Conservation (phyloP, 2,113 vertebrate genomes). For the Cyanoramphus novaezelandiae region DNA sequence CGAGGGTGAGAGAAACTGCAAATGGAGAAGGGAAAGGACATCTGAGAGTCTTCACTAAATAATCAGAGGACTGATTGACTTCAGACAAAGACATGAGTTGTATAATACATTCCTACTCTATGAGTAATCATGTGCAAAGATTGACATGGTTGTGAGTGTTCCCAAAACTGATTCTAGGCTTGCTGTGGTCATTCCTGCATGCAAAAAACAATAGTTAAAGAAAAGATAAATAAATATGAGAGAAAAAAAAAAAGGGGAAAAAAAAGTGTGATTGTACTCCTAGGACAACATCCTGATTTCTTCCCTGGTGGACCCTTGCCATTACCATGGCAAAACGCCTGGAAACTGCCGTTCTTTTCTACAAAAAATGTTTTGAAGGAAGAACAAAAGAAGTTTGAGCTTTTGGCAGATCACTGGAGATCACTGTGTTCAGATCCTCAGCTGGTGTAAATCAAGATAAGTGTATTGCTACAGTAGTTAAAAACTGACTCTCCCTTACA, state of each 20-base stretch:
- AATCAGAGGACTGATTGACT: background rate
- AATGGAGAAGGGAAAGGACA: slow-evolving; percentile 12
- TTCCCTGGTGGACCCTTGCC: slow-evolving; percentile 44
- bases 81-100: slow-evolving; percentile 36
- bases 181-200: background rate
- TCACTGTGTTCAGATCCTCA: slow-evolving; percentile 34
- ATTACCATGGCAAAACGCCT: slow-evolving; percentile 61
- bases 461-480: slow-evolving; percentile 46
- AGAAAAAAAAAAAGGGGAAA: background rate
- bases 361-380: slow-evolving; percentile 55
- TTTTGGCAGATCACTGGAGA: slow-evolving; percentile 52
- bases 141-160: slow-evolving; percentile 27
- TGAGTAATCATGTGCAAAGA: slow-evolving; percentile 50
- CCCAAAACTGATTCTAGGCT: background rate
- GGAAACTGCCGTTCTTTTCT: slow-evolving; percentile 50
- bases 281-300: slow-evolving; percentile 47
- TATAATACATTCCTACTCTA: slow-evolving; percentile 33
- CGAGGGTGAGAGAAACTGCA: slow-evolving; percentile 1
- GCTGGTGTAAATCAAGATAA: slow-evolving; percentile 58
- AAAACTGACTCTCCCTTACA: slow-evolving; percentile 22
- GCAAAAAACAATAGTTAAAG: background rate
- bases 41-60: slow-evolving; percentile 30
- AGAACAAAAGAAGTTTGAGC: slow-evolving; percentile 61
- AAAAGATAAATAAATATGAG: rapidly evolving
- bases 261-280: background rate